Evolutionary conservation across 2,888 invertebrate genomes (phyloP).

Genomic region (Marasmarcha lunaedactyla): DNA sequence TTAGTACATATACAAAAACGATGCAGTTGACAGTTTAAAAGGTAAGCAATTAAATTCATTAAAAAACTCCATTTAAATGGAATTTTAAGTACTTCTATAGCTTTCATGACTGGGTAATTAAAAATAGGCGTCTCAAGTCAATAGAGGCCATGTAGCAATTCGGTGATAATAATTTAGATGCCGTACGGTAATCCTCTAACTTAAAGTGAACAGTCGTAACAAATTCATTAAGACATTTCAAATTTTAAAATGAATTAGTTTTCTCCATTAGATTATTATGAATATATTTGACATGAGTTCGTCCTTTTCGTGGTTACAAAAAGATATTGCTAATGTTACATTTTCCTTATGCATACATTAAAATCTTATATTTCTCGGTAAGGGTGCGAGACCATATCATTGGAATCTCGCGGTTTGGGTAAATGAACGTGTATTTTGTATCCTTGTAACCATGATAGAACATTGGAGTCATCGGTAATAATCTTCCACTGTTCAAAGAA

Average conservation of each 20-base stretch:
- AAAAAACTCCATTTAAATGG: conserved; percentile 1
- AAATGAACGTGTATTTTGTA: conserved; percentile 6
- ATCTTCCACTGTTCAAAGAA: conserved; percentile 5
- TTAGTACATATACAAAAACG: no score
- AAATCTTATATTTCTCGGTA: conserved; percentile 2
- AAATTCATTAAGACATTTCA: conserved; percentile 3
- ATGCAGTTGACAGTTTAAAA: conserved; percentile 4
- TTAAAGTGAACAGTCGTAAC: neutral
- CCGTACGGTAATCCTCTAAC: no score
- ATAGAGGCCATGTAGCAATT: conserved; percentile 4
- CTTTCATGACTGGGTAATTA: neutral
- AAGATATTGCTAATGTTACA: conserved; percentile 2
- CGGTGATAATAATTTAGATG: no score
- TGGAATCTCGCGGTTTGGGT: neutral
- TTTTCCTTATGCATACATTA: conserved; percentile 2
- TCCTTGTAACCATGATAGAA: conserved; percentile 4
- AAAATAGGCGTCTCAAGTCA: conserved; percentile 3
- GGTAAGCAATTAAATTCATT: conserved; percentile 9
- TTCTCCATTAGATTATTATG: conserved; percentile 4
- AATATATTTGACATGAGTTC: neutral
- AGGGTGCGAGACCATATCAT: conserved; percentile 1
- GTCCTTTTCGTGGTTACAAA: neutral
- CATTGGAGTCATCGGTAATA: conserved; percentile 1
- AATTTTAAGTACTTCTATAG: conserved; percentile 6
- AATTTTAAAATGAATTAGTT: conserved; percentile 5